Evolutionary conservation across 2,113 vertebrate genomes (phyloP), one percentile per base, ranked within the genome.

Genomic region (Carassius gibelio): DNA sequence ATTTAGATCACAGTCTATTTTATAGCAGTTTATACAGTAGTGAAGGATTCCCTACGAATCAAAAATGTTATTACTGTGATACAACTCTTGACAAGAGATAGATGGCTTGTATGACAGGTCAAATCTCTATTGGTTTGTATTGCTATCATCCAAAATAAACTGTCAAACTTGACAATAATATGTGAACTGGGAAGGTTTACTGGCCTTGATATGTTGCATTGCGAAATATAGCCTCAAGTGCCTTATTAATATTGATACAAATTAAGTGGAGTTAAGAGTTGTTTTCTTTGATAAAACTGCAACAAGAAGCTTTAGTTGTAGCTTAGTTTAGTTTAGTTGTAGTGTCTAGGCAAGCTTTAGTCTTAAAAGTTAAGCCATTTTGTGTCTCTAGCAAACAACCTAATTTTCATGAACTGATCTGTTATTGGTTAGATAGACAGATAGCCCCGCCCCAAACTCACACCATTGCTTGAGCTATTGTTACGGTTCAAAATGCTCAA

Each of bases 21-120:
- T n/a, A n/a, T 10, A 66, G 62, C 62, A 50, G 48, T 76, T 76
- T 55, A 76, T 19, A 34, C 8, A 4, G 48, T 45, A 62, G 77
- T 23, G 77, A 62, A 62, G 77, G 36, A 45, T 61, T 61, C 17
- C 55, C 38, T 62, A 61, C 5, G 2, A 79, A 62, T 61, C 57
- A 23, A 42, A 79, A 23, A 38, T 77, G 2, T 23, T 21, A 62
- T 64, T 76, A 55, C 74, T 17, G 26, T 34, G 4, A 55, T 26
- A 55, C 52, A 76, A 52, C 14, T 34, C 71, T 34, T 76, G 74
- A 34, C 23, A 55, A 8, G 45, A 76, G 74, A 76, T 76, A 76
- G 45, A 76, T 76, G 48, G 15, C 48, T 76, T 76, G 23, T 30
- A 10, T 55, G 74, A 76, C 42, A 42, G 42, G 71, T 50, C 42